Conservation (phyloP, 1,140 invertebrate species). For the Drosophila parvula region DNA sequence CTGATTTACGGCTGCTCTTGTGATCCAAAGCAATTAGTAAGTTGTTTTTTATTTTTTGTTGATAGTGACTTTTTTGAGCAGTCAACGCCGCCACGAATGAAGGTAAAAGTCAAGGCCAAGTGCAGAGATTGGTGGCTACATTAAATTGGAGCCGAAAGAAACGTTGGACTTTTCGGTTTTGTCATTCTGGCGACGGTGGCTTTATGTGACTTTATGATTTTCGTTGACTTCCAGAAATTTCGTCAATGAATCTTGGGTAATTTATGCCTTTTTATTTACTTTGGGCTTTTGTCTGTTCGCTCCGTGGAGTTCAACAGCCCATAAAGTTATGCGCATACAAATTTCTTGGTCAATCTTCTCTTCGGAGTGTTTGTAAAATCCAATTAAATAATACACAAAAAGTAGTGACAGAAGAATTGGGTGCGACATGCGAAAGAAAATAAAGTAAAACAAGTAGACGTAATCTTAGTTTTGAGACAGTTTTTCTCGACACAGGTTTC, state of each 20-base stretch:
- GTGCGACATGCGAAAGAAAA: slow-evolving; percentile 22
- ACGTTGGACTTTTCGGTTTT: slow-evolving; percentile 7
- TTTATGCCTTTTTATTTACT: slow-evolving; percentile 29
- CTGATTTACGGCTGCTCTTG: slow-evolving; percentile 48
- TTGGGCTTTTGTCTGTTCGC: slow-evolving; percentile 36
- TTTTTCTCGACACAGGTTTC: slow-evolving; percentile 21
- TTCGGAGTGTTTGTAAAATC: slow-evolving; percentile 33
- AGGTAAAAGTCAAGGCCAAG: slow-evolving; percentile 76
- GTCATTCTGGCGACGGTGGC: background rate
- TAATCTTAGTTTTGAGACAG: slow-evolving; percentile 15
- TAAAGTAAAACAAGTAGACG: slow-evolving; percentile 12
- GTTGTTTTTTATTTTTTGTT: slow-evolving; percentile 48
- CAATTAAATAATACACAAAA: slow-evolving; percentile 31
- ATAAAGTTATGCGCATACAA: slow-evolving; percentile 71
- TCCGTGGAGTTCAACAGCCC: slow-evolving; percentile 66
- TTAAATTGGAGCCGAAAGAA: slow-evolving; percentile 7
- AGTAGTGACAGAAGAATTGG: slow-evolving; percentile 16
- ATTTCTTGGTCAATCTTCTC: slow-evolving; percentile 45
- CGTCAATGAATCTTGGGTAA: slow-evolving; percentile 44
- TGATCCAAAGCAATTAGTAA: slow-evolving; percentile 56
- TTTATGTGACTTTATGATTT: slow-evolving; percentile 23
- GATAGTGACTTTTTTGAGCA: slow-evolving; percentile 24
- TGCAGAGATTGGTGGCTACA: slow-evolving; percentile 18
- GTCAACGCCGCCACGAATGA: slow-evolving; percentile 28
- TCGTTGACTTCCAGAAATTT: slow-evolving; percentile 45